phyloP scores from a whole-genome alignment of 1,140 invertebrate genomes.

The Papilio polyxenes region DNA sequence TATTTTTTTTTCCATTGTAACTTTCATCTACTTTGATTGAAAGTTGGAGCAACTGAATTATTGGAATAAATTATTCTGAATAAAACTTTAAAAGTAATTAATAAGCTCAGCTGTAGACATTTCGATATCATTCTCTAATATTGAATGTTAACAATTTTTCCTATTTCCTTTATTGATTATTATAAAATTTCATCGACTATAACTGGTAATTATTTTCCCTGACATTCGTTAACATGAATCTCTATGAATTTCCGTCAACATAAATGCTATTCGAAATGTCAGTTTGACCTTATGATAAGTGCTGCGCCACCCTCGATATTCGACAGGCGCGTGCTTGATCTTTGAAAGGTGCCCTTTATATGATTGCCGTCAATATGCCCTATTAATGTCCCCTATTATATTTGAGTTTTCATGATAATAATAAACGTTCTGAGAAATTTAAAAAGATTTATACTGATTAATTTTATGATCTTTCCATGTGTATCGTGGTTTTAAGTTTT shows the following conservation, averaged over 20 bases:
- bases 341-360: constrained; percentile 69
- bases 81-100: not conserved
- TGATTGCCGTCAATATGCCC: constrained; percentile 65
- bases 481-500: no score
- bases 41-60: not conserved
- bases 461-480: no score
- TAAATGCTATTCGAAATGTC: constrained; percentile 76
- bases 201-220: constrained; percentile 56
- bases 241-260: constrained; percentile 59
- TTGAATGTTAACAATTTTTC: not conserved
- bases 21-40: not conserved
- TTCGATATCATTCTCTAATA: not conserved
- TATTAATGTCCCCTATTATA: not conserved
- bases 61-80: not conserved
- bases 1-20: no score
- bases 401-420: not conserved
- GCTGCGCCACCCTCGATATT: constrained; percentile 59
- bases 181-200: constrained; percentile 38
- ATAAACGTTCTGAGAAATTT: not conserved
- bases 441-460: not conserved
- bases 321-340: constrained; percentile 64
- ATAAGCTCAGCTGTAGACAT: not conserved
- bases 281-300: constrained; percentile 78
- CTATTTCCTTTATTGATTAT: constrained; percentile 3
- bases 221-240: constrained; percentile 53